Conservation (phyloP, 2,888 invertebrate genomes). For the Ornithoptera alexandrae region DNA sequence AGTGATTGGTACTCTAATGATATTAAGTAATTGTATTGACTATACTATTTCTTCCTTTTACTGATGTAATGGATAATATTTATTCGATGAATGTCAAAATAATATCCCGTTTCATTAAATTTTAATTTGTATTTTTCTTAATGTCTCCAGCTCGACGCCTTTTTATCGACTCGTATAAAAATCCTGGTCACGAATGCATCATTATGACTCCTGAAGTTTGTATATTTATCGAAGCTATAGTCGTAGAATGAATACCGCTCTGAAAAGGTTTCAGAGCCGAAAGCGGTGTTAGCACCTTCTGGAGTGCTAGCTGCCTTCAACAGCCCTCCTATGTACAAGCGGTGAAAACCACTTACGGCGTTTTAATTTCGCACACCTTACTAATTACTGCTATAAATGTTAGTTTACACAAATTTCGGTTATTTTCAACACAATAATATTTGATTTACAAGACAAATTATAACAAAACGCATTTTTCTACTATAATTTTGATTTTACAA, state of each 20-base stretch:
- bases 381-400: slow-evolving; percentile 15
- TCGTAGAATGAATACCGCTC: not conserved
- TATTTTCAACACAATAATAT: no score
- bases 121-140: not conserved
- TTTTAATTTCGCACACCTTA: slow-evolving; percentile 33
- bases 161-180: not conserved
- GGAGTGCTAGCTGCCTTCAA: slow-evolving; percentile 36
- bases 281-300: slow-evolving; percentile 37
- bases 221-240: slow-evolving; percentile 1
- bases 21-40: no score
- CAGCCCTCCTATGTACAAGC: slow-evolving; percentile 21
- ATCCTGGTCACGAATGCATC: not conserved
- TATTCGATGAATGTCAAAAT: no score
- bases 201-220: not conserved
- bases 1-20: no score
- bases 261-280: slow-evolving; percentile 35
- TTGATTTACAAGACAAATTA: not conserved
- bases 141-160: not conserved
- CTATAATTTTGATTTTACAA: not conserved
- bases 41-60: no score
- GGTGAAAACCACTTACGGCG: slow-evolving; percentile 35
- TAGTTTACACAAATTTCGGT: not conserved
- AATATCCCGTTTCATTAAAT: no score
- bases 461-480: not conserved
- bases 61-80: no score